Percentiles rank a stretch among this genome's conserved stretches.
These are phyloP conservation scores for Megalops cyprinoides DNA, from an alignment of 2,797 vertebrate species.

Conservation along the genomic window DNA sequence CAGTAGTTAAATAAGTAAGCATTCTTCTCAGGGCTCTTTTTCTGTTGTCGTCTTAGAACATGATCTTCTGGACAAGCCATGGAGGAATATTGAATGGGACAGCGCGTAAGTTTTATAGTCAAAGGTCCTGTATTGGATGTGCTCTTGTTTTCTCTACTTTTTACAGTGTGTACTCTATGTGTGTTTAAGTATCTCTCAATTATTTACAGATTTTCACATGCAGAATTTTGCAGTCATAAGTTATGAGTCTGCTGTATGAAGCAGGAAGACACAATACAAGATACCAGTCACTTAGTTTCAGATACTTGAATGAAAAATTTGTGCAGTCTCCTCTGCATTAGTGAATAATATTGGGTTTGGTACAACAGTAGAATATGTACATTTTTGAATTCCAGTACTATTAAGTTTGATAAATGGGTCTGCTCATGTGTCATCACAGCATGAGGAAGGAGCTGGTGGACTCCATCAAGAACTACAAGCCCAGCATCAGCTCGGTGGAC, in stretches of 20 bases:
- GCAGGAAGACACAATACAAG: not conserved
- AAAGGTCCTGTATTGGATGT: not conserved
- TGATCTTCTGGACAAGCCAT: slow-evolving; percentile 31
- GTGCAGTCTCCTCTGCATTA: too few relatives aligned
- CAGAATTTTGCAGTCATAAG: too few relatives aligned
- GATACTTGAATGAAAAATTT: too few relatives aligned
- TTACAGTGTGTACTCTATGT: not conserved
- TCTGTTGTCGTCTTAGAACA: not conserved
- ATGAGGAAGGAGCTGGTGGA: slow-evolving; percentile 45
- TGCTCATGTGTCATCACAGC: slow-evolving; percentile 38
- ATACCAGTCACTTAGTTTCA: not conserved
- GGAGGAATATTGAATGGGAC: slow-evolving; percentile 41
- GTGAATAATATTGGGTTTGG: too few relatives aligned
- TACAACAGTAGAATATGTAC: too few relatives aligned
- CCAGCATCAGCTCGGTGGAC: slow-evolving; percentile 35
- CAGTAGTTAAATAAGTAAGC: not conserved
- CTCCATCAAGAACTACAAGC: slow-evolving; percentile 43
- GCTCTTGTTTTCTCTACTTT: not conserved
- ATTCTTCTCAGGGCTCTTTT: not conserved
- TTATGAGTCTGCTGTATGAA: too few relatives aligned
- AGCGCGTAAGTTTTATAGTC: slow-evolving; percentile 30
- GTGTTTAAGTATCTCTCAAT: not conserved
- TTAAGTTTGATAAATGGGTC: not conserved
- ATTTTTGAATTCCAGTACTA: too few relatives aligned
- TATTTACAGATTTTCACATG: too few relatives aligned